phyloP scores from a whole-genome alignment of 1,140 invertebrate genomes.

The Proctacanthus coquilletti region DNA sequence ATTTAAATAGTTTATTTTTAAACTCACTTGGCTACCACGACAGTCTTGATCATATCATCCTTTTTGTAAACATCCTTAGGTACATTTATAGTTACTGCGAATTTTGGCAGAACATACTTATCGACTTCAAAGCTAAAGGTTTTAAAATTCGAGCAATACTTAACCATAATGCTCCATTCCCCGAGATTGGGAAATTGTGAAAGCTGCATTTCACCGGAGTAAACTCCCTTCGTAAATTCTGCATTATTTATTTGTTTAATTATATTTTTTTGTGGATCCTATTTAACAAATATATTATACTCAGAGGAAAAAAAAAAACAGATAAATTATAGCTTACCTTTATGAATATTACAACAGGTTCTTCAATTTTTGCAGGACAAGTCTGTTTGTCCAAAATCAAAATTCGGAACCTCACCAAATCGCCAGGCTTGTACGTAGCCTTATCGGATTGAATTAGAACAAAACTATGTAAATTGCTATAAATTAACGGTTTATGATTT shows the following conservation, averaged over 20 bases:
- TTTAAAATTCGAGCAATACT: conserved; percentile 7
- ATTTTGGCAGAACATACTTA: conserved; percentile 81
- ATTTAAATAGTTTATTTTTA: too few species aligned
- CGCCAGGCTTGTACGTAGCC: conserved; percentile 79
- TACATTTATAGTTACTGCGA: conserved; percentile 63
- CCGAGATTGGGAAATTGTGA: conserved; percentile 67
- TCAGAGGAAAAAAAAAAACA: too few species aligned
- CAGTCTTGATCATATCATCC: conserved; percentile 53
- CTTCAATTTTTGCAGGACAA: conserved; percentile 36
- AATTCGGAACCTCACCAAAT: conserved; percentile 71
- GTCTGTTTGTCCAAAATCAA: conserved; percentile 62
- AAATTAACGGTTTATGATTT: conserved; percentile 54
- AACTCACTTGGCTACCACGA: conserved; percentile 66
- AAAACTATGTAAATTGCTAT: conserved; percentile 73
- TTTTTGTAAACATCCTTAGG: conserved; percentile 65
- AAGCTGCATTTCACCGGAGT: conserved; percentile 56
- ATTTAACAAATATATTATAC: too few species aligned
- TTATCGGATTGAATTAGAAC: conserved; percentile 91
- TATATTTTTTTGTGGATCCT: conserved; percentile 34
- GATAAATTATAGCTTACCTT: conserved; percentile 6
- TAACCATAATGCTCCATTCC: conserved; percentile 60
- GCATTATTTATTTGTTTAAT: conserved; percentile 62
- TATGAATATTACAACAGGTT: conserved; percentile 13
- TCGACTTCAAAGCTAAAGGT: conserved; percentile 41
- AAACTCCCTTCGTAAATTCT: conserved; percentile 51